Percentiles rank a stretch among this genome's conserved stretches.
phyloP scores from a whole-genome alignment of 2,888 invertebrate genomes.

The Stenurella melanura region DNA sequence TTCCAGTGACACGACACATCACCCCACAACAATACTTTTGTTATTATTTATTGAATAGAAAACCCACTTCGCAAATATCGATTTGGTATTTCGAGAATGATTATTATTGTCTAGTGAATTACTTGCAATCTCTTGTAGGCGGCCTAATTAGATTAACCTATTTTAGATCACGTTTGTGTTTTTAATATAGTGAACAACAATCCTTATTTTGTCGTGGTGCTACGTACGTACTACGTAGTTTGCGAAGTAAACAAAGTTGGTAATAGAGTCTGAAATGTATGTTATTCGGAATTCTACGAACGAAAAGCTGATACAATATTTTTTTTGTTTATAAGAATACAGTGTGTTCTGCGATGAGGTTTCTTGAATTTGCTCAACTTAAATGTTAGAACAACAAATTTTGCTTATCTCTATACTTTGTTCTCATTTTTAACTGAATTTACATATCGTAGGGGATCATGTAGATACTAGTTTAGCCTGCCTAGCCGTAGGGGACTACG shows the following conservation, averaged over 20 bases:
- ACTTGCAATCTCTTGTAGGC: not conserved
- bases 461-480: too few species aligned
- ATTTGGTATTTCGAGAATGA: conserved; percentile 12
- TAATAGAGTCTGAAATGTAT: not conserved
- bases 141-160: not conserved
- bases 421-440: too few species aligned
- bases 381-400: too few species aligned
- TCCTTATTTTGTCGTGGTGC: not conserved
- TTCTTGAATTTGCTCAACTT: too few species aligned
- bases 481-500: too few species aligned
- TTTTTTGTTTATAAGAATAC: not conserved
- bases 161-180: not conserved
- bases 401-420: too few species aligned
- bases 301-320: not conserved
- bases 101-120: conserved; percentile 8
- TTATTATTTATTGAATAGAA: conserved; percentile 31
- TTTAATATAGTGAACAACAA: not conserved
- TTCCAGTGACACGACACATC: conserved; percentile 40
- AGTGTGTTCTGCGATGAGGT: too few species aligned
- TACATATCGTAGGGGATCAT: too few species aligned
- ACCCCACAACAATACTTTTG: conserved; percentile 46
- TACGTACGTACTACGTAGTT: too few species aligned
- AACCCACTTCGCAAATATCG: conserved; percentile 26
- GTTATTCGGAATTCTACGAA: not conserved
- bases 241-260: not conserved